Conservation (phyloP, 1,140 invertebrate species). For the Helicoverpa zea region DNA sequence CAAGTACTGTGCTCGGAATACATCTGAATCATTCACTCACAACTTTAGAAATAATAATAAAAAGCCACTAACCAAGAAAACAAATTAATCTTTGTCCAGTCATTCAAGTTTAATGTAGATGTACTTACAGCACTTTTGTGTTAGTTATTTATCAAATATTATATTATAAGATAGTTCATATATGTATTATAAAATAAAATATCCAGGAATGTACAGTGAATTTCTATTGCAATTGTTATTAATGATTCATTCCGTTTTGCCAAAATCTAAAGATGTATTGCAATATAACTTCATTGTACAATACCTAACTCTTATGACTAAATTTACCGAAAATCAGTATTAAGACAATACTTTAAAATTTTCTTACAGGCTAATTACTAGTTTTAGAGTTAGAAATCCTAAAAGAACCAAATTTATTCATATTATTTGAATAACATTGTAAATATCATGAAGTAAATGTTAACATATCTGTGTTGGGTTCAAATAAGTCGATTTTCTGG, state of each 20-base stretch:
- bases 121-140: neutral
- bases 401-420: constrained; percentile 63
- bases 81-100: neutral
- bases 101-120: neutral
- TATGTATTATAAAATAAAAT: constrained; percentile 18
- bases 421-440: constrained; percentile 58
- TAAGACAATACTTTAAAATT: constrained; percentile 69
- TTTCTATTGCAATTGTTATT: constrained; percentile 32
- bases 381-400: constrained; percentile 49
- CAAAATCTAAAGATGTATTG: constrained; percentile 34
- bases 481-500: constrained; percentile 52
- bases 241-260: constrained; percentile 24
- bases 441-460: constrained; percentile 69
- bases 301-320: constrained; percentile 62
- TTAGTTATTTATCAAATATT: constrained; percentile 9
- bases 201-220: constrained; percentile 28
- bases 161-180: constrained; percentile 29
- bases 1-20: neutral
- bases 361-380: constrained; percentile 57
- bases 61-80: neutral
- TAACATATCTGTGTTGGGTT: constrained; percentile 73
- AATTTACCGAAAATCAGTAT: constrained; percentile 65
- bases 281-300: constrained; percentile 43
- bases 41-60: neutral
- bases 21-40: neutral